Conservation (phyloP, 2,888 invertebrate species). For the Epirrhoe alternata region DNA sequence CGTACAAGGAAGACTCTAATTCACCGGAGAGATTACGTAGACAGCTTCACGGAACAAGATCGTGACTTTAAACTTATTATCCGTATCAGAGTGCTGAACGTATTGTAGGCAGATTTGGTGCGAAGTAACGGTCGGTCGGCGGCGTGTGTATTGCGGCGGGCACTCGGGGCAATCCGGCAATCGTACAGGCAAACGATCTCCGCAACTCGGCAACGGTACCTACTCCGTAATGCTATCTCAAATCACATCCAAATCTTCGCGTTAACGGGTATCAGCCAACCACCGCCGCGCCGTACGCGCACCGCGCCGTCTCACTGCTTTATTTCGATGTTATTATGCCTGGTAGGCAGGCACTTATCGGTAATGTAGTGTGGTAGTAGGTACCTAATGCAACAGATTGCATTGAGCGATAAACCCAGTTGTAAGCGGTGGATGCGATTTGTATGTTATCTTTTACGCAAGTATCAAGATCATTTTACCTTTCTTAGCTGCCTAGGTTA, state of each 20-base stretch:
- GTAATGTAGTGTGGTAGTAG: no score
- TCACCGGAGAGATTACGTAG: conserved; percentile 73
- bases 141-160: conserved; percentile 52
- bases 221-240: conserved; percentile 72
- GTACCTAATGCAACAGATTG: conserved; percentile 32
- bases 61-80: conserved; percentile 81
- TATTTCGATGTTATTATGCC: conserved; percentile 40
- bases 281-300: conserved; percentile 23
- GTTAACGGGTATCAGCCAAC: conserved; percentile 44
- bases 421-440: conserved; percentile 19
- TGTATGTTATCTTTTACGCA: conserved; percentile 11
- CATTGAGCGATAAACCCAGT: conserved; percentile 31
- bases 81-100: conserved; percentile 75
- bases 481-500: neutral
- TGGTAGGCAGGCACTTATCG: conserved; percentile 23
- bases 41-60: conserved; percentile 72
- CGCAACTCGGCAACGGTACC: conserved; percentile 66
- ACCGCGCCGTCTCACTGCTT: conserved; percentile 39
- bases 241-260: conserved; percentile 67
- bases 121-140: conserved; percentile 67
- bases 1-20: conserved; percentile 76
- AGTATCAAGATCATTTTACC: conserved; percentile 16
- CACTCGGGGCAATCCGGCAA: conserved; percentile 61
- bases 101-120: conserved; percentile 83
- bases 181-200: conserved; percentile 68